Percentiles rank a stretch among this genome's conserved stretches.
These are phyloP conservation scores for Halichoeres trimaculatus DNA, from an alignment of 2,113 vertebrate genomes.

Conservation along the genomic window DNA sequence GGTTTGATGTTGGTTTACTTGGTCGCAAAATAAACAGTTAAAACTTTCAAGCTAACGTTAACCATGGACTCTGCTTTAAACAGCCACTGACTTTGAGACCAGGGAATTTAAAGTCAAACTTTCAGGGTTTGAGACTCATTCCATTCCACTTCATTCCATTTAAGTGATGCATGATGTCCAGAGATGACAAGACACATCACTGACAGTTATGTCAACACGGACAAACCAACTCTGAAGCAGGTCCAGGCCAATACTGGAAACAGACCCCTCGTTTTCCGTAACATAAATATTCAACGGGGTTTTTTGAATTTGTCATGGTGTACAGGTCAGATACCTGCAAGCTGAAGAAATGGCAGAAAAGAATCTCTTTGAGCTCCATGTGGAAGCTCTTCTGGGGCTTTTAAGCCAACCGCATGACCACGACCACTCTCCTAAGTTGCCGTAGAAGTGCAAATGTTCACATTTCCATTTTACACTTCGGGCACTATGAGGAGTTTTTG, in stretches of 20 bases:
- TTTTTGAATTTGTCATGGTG: background rate
- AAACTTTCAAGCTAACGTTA: too few species aligned
- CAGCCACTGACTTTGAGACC: too few species aligned
- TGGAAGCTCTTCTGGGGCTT: background rate
- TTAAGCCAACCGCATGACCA: background rate
- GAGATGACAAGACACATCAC: background rate
- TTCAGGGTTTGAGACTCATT: too few species aligned
- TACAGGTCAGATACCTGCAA: background rate
- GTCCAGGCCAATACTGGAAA: too few species aligned
- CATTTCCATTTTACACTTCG: background rate
- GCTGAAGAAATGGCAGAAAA: background rate
- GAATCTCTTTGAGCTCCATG: background rate
- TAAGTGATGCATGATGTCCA: constrained; percentile 3
- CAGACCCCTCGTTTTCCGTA: background rate
- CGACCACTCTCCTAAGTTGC: background rate
- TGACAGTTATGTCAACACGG: background rate
- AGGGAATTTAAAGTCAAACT: too few species aligned
- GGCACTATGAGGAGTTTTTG: background rate
- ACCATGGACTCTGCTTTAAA: too few species aligned
- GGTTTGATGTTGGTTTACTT: too few species aligned
- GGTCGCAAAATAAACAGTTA: too few species aligned
- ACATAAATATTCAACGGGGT: background rate
- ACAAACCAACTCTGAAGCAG: background rate
- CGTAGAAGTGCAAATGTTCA: background rate
- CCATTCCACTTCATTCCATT: too few species aligned